These are phyloP conservation scores for Dermolepida albohirtum DNA, from an alignment of 2,888 invertebrate species.

Conservation along the genomic window DNA sequence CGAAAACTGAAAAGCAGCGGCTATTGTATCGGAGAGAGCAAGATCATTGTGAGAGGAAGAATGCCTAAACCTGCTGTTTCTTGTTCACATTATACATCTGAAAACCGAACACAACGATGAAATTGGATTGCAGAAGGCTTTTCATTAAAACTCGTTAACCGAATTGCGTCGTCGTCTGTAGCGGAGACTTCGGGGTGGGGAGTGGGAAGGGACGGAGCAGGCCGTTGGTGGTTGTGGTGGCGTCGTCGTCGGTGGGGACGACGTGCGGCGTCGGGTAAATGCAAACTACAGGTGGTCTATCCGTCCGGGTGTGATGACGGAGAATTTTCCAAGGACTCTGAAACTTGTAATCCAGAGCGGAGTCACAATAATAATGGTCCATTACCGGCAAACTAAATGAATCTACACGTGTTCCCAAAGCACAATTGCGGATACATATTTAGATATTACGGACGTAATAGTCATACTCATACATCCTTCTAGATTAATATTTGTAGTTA, in stretches of 20 bases:
- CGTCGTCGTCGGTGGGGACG: slow-evolving; percentile 20
- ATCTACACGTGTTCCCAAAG: slow-evolving; percentile 53
- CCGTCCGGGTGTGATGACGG: slow-evolving; percentile 16
- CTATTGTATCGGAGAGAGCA: not conserved
- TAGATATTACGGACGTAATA: not conserved
- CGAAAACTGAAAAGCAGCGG: slow-evolving; percentile 1
- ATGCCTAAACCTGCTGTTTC: slow-evolving; percentile 15
- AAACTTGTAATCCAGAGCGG: slow-evolving; percentile 43
- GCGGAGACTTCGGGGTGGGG: not conserved
- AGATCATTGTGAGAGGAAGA: slow-evolving; percentile 10
- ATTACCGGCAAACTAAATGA: slow-evolving; percentile 54
- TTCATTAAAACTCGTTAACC: slow-evolving; percentile 44
- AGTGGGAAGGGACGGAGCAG: slow-evolving; percentile 18
- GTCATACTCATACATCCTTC: no score
- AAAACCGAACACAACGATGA: slow-evolving; percentile 34
- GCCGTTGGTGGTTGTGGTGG: slow-evolving; percentile 10
- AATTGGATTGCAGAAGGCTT: slow-evolving; percentile 40
- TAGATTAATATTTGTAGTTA: no score
- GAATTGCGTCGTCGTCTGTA: slow-evolving; percentile 36
- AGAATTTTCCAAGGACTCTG: slow-evolving; percentile 17
- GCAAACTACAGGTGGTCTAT: slow-evolving; percentile 53
- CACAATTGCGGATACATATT: slow-evolving; percentile 1
- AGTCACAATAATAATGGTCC: slow-evolving; percentile 53
- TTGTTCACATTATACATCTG: slow-evolving; percentile 21
- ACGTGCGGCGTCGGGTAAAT: slow-evolving; percentile 38